Base-by-base conservation (phyloP, 2,888 invertebrate species). In the Calliopum simillimum region DNA sequence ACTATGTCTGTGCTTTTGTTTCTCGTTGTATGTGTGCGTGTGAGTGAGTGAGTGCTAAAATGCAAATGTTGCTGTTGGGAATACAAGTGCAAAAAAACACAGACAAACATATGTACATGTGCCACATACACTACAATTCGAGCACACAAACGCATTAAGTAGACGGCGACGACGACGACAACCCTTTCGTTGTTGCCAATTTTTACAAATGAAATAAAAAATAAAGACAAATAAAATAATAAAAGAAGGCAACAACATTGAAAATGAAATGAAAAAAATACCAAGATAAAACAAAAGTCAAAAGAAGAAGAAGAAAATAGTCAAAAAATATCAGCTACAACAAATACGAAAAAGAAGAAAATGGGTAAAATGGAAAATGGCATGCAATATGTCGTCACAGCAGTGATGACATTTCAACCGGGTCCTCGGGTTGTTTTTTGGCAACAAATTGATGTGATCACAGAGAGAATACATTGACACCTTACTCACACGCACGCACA, bases 311-410 rank as follows among this genome's bases (percentile, higher is more conserved):
- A 51, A 21, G 6, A 12, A 51, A 64, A 33, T 3, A 5, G 33
- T 8, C 5, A 33, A 33, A 33, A 33, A 33, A 33, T 33, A 8
- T 33, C 5, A 8, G 8, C 5, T 2, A 33, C 5, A 33, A 33
- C 5, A n/a, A n/a, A n/a, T n/a, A n/a, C n/a, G n/a, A 44, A 66
- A 33, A 21, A 46, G 5, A n/a, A 49, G 23, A n/a, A 67, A 21
- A 58, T 47, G 58, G 56, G 43, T 61, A 21, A 53, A 58, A 65
- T n/a, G 11, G 43, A 21, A 67, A 67, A 67, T 67, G 80, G 79
- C 76, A 80, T 80, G 79, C 80, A 80, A 80, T 79, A 80, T 80
- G 81, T 80, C 79, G 79, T 79, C 79, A 78, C 80, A 75, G 76
- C 77, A 77, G 76, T 80, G 80, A 81, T 81, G 80, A 80, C 80